Evolutionary conservation across 2,797 vertebrate genomes (phyloP).

Genomic region (Tragelaphus oryx): DNA sequence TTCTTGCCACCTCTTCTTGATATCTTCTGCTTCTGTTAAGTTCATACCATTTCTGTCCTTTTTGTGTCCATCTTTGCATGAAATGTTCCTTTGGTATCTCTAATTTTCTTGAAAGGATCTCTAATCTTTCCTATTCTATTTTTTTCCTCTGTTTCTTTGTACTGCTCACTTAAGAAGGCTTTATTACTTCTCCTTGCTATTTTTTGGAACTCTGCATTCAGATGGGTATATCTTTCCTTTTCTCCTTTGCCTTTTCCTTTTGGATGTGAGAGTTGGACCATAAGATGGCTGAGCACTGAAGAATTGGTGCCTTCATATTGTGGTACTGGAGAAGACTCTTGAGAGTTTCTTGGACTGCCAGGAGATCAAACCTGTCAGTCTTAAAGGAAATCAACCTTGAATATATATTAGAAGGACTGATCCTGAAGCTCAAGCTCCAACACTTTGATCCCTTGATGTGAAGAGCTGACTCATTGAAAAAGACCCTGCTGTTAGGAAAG

Average conservation of each 20-base stretch:
- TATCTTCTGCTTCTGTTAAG: neutral
- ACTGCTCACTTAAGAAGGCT: neutral
- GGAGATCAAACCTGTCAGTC: neutral
- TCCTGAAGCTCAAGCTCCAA: neutral
- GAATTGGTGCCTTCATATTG: neutral
- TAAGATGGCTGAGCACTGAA: neutral
- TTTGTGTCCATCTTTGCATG: neutral
- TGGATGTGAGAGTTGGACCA: neutral
- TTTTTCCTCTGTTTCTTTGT: neutral
- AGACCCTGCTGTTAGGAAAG: neutral
- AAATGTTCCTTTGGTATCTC: neutral
- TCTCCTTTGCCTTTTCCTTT: neutral
- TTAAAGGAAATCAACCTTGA: neutral
- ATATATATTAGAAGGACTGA: neutral
- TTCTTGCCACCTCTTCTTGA: neutral
- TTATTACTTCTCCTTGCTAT: neutral
- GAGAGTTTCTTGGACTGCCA: neutral
- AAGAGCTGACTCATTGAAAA: neutral
- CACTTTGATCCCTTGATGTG: neutral
- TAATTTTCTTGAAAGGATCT: neutral
- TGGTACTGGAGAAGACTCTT: neutral
- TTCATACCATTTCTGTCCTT: neutral
- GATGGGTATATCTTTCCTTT: neutral
- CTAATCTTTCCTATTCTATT: neutral
- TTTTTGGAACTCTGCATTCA: neutral